Evolutionary conservation across 2,113 vertebrate genomes (phyloP).

Genomic region (Gallinago media): DNA sequence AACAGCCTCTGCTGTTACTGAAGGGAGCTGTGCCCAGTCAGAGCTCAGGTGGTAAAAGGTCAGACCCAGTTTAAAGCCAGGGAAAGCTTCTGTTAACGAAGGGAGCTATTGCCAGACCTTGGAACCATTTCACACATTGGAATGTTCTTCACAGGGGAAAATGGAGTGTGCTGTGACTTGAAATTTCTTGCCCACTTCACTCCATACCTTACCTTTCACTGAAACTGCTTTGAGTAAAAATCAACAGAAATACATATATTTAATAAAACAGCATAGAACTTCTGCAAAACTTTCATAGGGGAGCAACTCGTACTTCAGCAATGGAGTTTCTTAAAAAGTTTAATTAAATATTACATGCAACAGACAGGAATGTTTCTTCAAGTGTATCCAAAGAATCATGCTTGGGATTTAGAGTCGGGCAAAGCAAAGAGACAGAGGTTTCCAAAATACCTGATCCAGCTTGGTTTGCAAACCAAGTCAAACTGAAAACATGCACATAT

Average conservation of each 20-base stretch:
- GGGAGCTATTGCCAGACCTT: neutral
- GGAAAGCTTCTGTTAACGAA: neutral
- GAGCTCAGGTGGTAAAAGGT: neutral
- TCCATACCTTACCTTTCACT: neutral
- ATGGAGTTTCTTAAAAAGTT: neutral
- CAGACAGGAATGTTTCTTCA: neutral
- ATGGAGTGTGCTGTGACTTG: fast-evolving
- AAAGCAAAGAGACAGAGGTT: neutral
- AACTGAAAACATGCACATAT: neutral
- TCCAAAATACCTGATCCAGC: neutral
- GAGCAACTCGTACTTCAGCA: neutral
- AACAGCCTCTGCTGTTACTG: neutral
- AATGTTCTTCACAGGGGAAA: fast-evolving
- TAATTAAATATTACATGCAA: conserved; percentile 54
- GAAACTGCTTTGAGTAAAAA: fast-evolving
- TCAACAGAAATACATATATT: fast-evolving
- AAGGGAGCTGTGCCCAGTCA: fast-evolving
- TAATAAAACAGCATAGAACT: neutral
- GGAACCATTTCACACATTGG: neutral
- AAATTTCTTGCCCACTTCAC: fast-evolving
- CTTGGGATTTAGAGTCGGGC: neutral
- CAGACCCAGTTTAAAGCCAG: neutral
- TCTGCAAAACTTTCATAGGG: neutral
- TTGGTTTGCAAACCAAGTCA: neutral
- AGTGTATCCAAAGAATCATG: neutral